These are phyloP conservation scores for Apantesis nais DNA, from an alignment of 2,888 invertebrate genomes.

Conservation along the genomic window DNA sequence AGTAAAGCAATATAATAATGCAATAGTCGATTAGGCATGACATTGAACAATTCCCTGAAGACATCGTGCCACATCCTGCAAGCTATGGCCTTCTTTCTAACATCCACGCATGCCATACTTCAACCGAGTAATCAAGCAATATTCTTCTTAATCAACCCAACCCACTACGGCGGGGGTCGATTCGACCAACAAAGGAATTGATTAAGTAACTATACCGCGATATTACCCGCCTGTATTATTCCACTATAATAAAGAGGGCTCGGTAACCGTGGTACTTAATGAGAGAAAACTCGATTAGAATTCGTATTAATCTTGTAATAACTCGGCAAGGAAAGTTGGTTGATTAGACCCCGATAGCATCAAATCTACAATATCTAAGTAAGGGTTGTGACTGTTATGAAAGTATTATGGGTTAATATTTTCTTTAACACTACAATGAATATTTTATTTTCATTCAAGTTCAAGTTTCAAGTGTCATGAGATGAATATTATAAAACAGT, in stretches of 20 bases:
- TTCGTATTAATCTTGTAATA: slow-evolving; percentile 83
- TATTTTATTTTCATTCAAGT: too few relatives aligned
- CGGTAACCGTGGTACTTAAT: slow-evolving; percentile 83
- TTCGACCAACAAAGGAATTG: slow-evolving; percentile 85
- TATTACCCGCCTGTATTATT: slow-evolving; percentile 83
- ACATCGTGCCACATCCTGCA: slow-evolving; percentile 49
- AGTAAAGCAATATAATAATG: slow-evolving; percentile 4
- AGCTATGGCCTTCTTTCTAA: slow-evolving; percentile 44
- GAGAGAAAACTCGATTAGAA: slow-evolving; percentile 85
- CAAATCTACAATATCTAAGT: slow-evolving; percentile 36
- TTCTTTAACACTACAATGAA: background rate
- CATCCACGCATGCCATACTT: slow-evolving; percentile 74
- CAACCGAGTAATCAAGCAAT: slow-evolving; percentile 84
- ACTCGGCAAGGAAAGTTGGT: slow-evolving; percentile 71
- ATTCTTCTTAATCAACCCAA: slow-evolving; percentile 85
- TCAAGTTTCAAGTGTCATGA: background rate
- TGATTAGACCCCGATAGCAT: slow-evolving; percentile 63
- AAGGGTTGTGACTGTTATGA: slow-evolving; percentile 34
- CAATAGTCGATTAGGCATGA: slow-evolving; percentile 6
- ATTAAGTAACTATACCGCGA: slow-evolving; percentile 85
- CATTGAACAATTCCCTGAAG: slow-evolving; percentile 20
- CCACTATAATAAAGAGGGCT: slow-evolving; percentile 84
- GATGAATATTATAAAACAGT: background rate
- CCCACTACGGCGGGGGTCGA: slow-evolving; percentile 79
- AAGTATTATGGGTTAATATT: slow-evolving; percentile 11